A percentile compares a stretch with the other conserved stretches of the same genome.
Conservation (phyloP, 1,140 invertebrate species). For the Helicoverpa zea region DNA sequence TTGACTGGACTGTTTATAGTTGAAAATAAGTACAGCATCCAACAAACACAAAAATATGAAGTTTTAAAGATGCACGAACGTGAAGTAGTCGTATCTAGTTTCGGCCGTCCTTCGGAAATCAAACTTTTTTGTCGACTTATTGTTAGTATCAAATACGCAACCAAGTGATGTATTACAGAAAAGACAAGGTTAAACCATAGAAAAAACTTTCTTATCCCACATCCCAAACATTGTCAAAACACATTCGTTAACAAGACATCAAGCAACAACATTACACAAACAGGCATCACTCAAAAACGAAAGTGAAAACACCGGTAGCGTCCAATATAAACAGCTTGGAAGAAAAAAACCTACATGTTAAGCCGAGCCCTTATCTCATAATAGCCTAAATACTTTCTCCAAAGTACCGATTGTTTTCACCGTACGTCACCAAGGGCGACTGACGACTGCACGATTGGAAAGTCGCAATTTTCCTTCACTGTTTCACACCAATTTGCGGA, state of each 20-base stretch:
- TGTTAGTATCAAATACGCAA: too few species aligned
- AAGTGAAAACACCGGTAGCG: slow-evolving; percentile 30
- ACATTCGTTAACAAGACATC: background rate
- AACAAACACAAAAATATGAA: too few species aligned
- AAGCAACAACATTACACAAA: slow-evolving; percentile 16
- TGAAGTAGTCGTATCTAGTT: too few species aligned
- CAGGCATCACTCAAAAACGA: slow-evolving; percentile 2
- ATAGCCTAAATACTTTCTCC: slow-evolving; percentile 41
- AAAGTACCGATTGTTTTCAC: slow-evolving; percentile 63
- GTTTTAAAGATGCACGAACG: too few species aligned
- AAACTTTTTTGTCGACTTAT: too few species aligned
- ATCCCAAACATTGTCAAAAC: slow-evolving; percentile 17
- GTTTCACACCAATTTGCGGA: slow-evolving; percentile 74
- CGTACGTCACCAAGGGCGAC: slow-evolving; percentile 66
- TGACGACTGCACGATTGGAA: slow-evolving; percentile 61
- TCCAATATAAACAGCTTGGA: slow-evolving; percentile 8
- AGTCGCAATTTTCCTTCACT: slow-evolving; percentile 67
- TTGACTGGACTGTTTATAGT: background rate
- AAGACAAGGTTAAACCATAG: too few species aligned
- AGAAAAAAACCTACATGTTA: background rate
- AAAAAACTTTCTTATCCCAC: slow-evolving; percentile 3
- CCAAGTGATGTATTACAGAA: too few species aligned
- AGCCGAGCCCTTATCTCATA: slow-evolving; percentile 19
- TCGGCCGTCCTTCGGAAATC: too few species aligned
- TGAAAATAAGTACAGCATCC: too few species aligned